Evolutionary conservation across 2,113 vertebrate genomes (phyloP).

Genomic region (Pollimyrus isidori): DNA sequence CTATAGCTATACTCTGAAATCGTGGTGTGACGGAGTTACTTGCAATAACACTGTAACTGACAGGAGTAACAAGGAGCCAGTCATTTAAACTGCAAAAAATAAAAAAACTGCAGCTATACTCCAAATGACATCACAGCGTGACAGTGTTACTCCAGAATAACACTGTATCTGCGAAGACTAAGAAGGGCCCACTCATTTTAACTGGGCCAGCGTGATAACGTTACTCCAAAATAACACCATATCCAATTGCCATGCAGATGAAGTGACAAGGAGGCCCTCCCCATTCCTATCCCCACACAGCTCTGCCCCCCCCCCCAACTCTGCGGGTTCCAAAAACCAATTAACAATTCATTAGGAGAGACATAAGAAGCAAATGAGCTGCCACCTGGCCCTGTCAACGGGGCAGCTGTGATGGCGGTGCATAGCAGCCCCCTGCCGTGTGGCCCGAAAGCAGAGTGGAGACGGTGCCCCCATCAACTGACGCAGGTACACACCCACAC

Average conservation of each 20-base stretch:
- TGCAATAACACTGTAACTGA: background rate
- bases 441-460: background rate
- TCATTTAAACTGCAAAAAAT: background rate
- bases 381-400: conserved; percentile 65
- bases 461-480: background rate
- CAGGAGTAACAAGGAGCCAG: background rate
- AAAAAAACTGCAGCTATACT: background rate
- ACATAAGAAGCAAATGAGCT: conserved; percentile 57
- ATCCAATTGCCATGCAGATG: background rate
- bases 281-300: background rate
- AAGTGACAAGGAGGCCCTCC: background rate
- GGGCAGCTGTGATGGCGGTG: conserved; percentile 27
- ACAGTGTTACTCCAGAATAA: background rate
- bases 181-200: too few relatives aligned
- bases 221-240: background rate
- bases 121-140: background rate
- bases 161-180: background rate
- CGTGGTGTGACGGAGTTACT: too few relatives aligned
- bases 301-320: conserved; percentile 17
- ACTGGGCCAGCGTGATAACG: background rate
- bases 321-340: conserved; percentile 63
- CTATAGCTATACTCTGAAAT: background rate
- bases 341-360: conserved; percentile 68
- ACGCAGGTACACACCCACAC: background rate
- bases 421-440: background rate